Conservation (phyloP, 2,113 vertebrate species). For the Eurypyga helias region DNA sequence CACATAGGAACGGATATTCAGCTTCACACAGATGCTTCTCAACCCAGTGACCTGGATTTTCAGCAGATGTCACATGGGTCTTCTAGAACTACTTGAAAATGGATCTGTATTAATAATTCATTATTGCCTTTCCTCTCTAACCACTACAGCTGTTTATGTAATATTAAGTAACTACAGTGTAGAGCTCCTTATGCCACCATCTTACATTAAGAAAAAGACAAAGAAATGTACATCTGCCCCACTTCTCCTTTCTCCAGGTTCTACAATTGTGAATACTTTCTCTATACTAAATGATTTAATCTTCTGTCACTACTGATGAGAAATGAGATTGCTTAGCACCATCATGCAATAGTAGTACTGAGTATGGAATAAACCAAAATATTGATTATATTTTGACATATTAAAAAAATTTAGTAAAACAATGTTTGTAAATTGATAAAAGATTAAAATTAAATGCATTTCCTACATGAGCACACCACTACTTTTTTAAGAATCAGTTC, state of each 20-base stretch:
- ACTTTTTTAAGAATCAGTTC: not conserved
- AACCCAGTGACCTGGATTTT: conserved; percentile 13
- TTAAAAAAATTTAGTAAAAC: not conserved
- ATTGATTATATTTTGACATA: not conserved
- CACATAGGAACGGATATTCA: not conserved
- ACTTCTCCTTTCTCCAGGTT: not conserved
- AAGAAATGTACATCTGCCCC: not conserved
- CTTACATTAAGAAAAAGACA: not conserved
- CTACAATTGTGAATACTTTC: not conserved
- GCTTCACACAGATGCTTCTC: not conserved
- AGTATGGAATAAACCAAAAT: not conserved
- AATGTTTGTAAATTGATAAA: not conserved
- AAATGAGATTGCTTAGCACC: not conserved
- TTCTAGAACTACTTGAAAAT: not conserved
- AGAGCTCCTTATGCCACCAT: not conserved
- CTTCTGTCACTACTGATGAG: not conserved
- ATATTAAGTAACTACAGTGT: not conserved
- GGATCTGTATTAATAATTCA: not conserved
- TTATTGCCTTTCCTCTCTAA: not conserved
- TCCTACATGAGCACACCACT: not conserved
- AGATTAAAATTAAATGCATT: not conserved
- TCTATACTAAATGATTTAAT: not conserved
- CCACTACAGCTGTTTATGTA: not conserved
- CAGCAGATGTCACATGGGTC: not conserved
- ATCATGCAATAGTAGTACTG: too few relatives aligned